Percentiles rank a stretch among this genome's conserved stretches.
Conservation (phyloP, 2,113 vertebrate species). For the Athene cunicularia region DNA sequence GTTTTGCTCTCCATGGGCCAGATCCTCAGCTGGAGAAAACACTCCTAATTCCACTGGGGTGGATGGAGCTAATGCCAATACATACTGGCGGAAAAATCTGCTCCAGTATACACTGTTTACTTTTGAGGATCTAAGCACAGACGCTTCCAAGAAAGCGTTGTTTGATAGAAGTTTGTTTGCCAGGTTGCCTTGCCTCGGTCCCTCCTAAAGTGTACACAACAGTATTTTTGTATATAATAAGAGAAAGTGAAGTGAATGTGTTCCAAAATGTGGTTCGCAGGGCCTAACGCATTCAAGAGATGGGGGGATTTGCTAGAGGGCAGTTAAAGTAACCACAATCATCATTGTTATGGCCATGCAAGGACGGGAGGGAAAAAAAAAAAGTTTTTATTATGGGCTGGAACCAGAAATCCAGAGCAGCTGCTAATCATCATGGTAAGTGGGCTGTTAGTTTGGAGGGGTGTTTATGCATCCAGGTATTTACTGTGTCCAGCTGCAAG, state of each 20-base stretch:
- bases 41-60: not conserved
- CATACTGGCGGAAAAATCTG: not conserved
- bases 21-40: not conserved
- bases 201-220: not conserved
- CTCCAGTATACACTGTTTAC: not conserved
- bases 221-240: not conserved
- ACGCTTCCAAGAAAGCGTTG: not conserved
- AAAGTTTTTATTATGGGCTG: not conserved
- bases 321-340: not conserved
- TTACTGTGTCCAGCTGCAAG: not conserved
- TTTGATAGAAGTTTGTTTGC: not conserved
- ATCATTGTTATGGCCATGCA: not conserved
- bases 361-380: not conserved
- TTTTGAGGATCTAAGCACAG: not conserved
- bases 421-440: not conserved
- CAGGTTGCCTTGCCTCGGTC: not conserved
- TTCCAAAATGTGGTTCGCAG: not conserved
- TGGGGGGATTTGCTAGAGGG: not conserved
- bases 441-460: not conserved
- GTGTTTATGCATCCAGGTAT: not conserved
- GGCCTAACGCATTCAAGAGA: not conserved
- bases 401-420: not conserved
- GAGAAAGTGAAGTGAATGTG: not conserved
- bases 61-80: not conserved
- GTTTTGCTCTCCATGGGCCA: not conserved